Evolutionary conservation across 2,888 invertebrate species (phyloP), one percentile per base, ranked within the genome.

Genomic region (Lasioglossum villosulum): DNA sequence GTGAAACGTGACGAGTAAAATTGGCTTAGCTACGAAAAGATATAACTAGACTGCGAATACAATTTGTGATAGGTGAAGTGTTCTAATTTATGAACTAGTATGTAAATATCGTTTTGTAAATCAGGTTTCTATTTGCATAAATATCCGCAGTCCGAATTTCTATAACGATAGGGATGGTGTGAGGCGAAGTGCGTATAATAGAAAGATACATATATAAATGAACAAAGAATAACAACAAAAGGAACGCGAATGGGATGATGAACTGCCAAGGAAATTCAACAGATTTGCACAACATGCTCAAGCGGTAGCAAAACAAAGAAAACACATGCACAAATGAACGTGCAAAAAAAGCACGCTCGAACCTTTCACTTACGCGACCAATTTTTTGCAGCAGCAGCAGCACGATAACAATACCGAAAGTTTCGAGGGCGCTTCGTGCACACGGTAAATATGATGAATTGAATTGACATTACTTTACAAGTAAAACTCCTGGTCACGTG

Each of bases 211-310:
- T 70, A 39, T 37, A 52, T 30, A 74, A 70, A 30, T 37, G 27
- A 78, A 48, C 56, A 66, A 78, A 80, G 70, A 70, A 12, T 34
- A 68, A 52, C 66, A 78, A 68, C 3, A 30, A 39, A 76, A 48
- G 72, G 75, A 37, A 78, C 39, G 52, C 27, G n/a, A 34, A 88
- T 83, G 82, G 30, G 74, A 88, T 84, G 86, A 82, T 82, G 86
- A 82, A 79, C 48, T 76, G 72, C 78, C 37, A 68, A 79, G 74
- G 52, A 42, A 66, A 6, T 52, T 37, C 52, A 74, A 71, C 81
- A 90, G 83, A 87, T 89, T 89, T 90, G 56, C 87, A 90, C 83
- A 89, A 75, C 83, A 86, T 86, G 89, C 87, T 75, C 79, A 90
- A 86, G 87, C 86, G 73, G 52, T 77, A 87, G 84, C 82, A 34